Base-by-base conservation (phyloP, 2,888 invertebrate species). In the Strigamia maritima region DNA sequence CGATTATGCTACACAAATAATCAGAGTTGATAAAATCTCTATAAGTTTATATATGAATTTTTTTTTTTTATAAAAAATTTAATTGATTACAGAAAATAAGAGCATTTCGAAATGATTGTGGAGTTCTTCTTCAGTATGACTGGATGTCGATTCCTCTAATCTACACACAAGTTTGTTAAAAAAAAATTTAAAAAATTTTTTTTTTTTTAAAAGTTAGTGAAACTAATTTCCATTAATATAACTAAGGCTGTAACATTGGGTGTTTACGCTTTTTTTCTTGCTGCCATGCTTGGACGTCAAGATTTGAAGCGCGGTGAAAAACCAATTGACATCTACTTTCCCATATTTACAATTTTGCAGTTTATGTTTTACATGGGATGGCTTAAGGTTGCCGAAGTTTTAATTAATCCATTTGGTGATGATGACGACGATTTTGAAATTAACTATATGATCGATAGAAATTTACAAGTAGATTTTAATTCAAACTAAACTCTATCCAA, bases 261-360 rank as follows among this genome's bases (percentile, higher is more conserved):
- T 14, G 89, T 95, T 79, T 95, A 97, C 86, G 92, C 93, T 10
- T 97, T 95, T 86, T 97, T 97, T 86, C 90, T 94, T 81, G 93
- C 95, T 7, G 93, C 94, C 12, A 88, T 97, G 79, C 89, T 97
- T 87, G 96, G 95, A 0, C 89, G 94, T 19, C 96, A 97, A 87
- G 92, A 94, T 87, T 89, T 94, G 0, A 91, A 92, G 79, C 85
- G 86, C 12, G 83, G 83, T 1, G 0, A 80, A 79, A 78, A 80
- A 2, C 54, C 70, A 28, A 70, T 70, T 14, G 82, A 83, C 80
- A 76, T 82, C 26, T 82, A 81, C 60, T 75, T 81, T 35, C 82
- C 82, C 0, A 79, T 82, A 26, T 82, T 82, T 75, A 81, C 82
- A 54, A 77, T 82, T 74, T 49, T 82, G 28, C 82, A 82, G 70